A percentile compares a stretch with the other conserved stretches of the same genome.
Conservation (phyloP, 1,140 invertebrate genomes). For the Aphelenchoides avenae region DNA sequence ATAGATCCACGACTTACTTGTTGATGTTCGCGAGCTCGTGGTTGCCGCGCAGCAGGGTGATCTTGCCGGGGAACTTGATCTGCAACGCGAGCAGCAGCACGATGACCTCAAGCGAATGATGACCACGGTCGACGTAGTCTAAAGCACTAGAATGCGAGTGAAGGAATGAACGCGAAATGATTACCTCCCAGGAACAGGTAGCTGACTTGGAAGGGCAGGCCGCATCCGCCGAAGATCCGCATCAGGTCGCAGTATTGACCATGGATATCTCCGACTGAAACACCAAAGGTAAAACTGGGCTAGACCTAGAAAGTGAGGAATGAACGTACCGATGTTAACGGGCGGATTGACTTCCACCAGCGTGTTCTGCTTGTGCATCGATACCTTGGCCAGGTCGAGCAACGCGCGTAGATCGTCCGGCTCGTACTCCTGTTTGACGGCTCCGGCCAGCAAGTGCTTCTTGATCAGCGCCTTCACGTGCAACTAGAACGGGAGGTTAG, state of each 20-base stretch:
- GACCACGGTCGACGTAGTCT: no score
- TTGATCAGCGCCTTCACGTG: conserved; percentile 13
- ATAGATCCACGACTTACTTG: no score
- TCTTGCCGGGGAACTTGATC: conserved; percentile 66
- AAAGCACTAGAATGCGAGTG: no score
- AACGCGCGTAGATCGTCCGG: conserved; percentile 6
- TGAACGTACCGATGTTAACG: not conserved
- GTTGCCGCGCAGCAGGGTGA: conserved; percentile 63
- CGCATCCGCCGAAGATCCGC: not conserved
- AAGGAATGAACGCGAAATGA: no score
- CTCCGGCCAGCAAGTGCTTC: conserved; percentile 10
- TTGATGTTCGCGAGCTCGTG: conserved; percentile 11
- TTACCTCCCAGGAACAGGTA: conserved; percentile 8
- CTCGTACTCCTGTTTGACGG: conserved; percentile 16
- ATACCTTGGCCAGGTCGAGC: conserved; percentile 12
- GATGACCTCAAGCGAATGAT: conserved; percentile 69
- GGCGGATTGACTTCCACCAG: conserved; percentile 5
- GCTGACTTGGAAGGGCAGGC: not conserved
- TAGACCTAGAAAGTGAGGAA: not conserved
- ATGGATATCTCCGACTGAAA: no score
- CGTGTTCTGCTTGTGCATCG: conserved; percentile 8
- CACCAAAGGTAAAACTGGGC: no score
- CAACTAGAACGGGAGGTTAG: no score
- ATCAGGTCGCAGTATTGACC: no score
- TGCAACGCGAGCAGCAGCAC: conserved; percentile 65